Evolutionary conservation across 2,797 vertebrate genomes (phyloP).

Genomic region (Mus minutoides): DNA sequence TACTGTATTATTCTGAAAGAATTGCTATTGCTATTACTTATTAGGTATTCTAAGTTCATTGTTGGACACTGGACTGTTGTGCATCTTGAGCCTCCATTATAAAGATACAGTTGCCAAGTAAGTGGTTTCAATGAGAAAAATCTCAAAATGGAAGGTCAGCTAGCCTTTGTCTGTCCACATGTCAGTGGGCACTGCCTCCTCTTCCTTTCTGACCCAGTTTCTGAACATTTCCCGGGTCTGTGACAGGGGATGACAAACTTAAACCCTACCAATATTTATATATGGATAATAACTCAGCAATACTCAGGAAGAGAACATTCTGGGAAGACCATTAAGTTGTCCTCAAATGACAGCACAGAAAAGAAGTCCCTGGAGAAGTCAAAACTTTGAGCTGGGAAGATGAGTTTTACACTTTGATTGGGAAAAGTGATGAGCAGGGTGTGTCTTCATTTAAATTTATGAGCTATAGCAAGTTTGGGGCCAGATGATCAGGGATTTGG

Average conservation of each 20-base stretch:
- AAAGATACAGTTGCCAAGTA: neutral
- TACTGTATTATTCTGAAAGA: neutral
- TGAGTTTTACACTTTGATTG: slow-evolving; percentile 19
- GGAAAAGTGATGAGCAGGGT: neutral
- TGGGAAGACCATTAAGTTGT: neutral
- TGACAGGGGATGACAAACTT: neutral
- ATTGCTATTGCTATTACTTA: neutral
- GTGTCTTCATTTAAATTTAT: slow-evolving; percentile 58
- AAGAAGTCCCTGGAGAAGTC: neutral
- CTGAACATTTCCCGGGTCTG: neutral
- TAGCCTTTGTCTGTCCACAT: neutral
- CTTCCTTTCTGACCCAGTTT: neutral
- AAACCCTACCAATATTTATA: neutral
- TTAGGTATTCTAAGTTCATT: neutral
- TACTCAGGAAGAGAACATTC: neutral
- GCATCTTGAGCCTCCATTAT: neutral
- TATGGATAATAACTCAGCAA: neutral
- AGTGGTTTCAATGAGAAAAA: neutral
- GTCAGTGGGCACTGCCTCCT: neutral
- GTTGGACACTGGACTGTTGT: neutral
- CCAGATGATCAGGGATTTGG: slow-evolving; percentile 61
- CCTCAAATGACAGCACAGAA: neutral
- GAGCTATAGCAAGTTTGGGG: slow-evolving; percentile 15
- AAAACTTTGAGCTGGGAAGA: neutral
- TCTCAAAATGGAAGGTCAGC: neutral